phyloP scores from a whole-genome alignment of 2,888 invertebrate genomes.

The Amblyteles armatorius region DNA sequence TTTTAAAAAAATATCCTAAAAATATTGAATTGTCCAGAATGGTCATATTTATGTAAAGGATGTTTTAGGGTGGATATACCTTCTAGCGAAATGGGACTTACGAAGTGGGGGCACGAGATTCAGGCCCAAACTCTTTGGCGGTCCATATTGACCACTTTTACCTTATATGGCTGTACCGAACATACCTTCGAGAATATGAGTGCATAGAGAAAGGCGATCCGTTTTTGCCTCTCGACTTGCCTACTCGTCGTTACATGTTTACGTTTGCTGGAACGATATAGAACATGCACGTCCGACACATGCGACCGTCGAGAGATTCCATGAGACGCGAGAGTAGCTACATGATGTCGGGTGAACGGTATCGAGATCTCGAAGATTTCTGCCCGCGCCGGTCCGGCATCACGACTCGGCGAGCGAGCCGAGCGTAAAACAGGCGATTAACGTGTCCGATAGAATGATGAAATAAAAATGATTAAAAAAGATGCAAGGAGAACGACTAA shows the following conservation, averaged over 20 bases:
- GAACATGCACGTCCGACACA: constrained; percentile 12
- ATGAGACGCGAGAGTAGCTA: not conserved
- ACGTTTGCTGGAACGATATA: constrained; percentile 41
- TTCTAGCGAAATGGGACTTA: too few species aligned
- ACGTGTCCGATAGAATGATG: not conserved
- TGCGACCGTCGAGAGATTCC: constrained; percentile 42
- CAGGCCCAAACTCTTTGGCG: too few species aligned
- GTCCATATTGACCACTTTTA: too few species aligned
- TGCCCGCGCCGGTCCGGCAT: constrained; percentile 4
- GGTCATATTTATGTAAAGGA: too few species aligned
- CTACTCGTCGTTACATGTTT: constrained; percentile 54
- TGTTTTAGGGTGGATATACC: too few species aligned
- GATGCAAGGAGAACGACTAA: too few species aligned
- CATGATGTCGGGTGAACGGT: constrained; percentile 14
- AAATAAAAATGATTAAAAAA: not conserved
- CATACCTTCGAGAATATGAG: constrained; percentile 13
- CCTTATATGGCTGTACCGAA: not conserved
- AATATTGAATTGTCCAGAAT: too few species aligned
- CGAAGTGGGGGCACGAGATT: too few species aligned
- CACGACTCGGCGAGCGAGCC: constrained; percentile 1
- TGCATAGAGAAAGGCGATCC: constrained; percentile 46
- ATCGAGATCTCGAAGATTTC: constrained; percentile 40
- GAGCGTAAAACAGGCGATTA: not conserved
- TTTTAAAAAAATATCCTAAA: too few species aligned
- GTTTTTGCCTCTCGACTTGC: constrained; percentile 18